These are phyloP conservation scores for Chironomus tentans DNA, from an alignment of 2,888 invertebrate species.

Conservation along the genomic window DNA sequence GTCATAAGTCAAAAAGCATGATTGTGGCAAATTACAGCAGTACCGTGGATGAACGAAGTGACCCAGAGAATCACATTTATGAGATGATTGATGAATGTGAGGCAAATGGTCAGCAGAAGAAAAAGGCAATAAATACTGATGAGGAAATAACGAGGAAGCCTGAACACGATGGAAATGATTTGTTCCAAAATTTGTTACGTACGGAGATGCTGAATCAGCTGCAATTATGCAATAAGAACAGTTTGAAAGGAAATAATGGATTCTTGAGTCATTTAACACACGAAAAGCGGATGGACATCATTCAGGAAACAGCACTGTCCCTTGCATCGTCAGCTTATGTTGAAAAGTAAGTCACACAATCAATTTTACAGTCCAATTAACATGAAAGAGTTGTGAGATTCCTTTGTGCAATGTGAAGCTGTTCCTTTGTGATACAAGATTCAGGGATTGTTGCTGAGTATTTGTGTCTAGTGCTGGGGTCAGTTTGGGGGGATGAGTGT, in stretches of 20 bases:
- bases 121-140: not conserved
- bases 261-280: constrained; percentile 20
- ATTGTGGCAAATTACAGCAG: not conserved
- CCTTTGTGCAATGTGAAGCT: too few relatives aligned
- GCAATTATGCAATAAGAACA: not conserved
- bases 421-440: too few relatives aligned
- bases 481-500: too few relatives aligned
- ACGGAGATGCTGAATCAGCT: constrained; percentile 17
- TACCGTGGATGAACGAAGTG: constrained; percentile 8
- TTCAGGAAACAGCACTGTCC: constrained; percentile 14
- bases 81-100: constrained; percentile 25
- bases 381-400: too few relatives aligned
- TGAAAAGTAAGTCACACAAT: constrained; percentile 14
- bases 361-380: not conserved
- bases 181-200: constrained; percentile 22
- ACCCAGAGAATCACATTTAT: constrained; percentile 25
- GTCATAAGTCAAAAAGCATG: not conserved
- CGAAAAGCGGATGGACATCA: constrained; percentile 19
- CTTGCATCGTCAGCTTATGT: constrained; percentile 14
- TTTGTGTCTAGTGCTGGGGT: too few relatives aligned
- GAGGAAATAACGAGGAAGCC: not conserved
- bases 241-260: not conserved
- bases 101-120: not conserved
- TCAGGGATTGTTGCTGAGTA: too few relatives aligned
- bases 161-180: not conserved